Conservation (phyloP, 2,113 vertebrate genomes). For the Epinephelus lanceolatus region DNA sequence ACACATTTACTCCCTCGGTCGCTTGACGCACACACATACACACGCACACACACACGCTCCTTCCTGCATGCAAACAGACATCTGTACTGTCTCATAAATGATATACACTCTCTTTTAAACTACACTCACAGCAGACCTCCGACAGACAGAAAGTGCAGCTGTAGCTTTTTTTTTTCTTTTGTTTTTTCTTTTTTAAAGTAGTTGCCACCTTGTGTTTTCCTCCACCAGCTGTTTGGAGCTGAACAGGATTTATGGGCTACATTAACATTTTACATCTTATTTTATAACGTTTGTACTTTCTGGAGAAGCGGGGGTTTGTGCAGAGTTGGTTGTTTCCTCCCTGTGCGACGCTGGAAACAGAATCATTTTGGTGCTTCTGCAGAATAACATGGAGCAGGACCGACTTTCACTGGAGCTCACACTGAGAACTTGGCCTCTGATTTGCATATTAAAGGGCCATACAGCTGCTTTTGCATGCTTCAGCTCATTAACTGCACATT, state of each 20-base stretch:
- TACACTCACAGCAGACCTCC: conserved; percentile 20
- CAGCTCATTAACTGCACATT: conserved; percentile 11
- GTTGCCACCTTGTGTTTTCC: conserved; percentile 50
- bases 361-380: neutral
- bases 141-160: conserved; percentile 43
- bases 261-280: conserved; percentile 61
- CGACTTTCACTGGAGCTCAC: neutral
- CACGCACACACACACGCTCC: conserved; percentile 19
- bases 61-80: conserved; percentile 7
- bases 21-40: neutral
- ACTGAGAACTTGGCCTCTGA: neutral
- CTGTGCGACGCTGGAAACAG: neutral
- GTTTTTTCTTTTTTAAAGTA: neutral
- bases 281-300: conserved; percentile 38
- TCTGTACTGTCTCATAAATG: conserved; percentile 31
- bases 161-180: conserved; percentile 12
- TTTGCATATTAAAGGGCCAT: conserved; percentile 43
- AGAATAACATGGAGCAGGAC: neutral
- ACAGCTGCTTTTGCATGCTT: neutral
- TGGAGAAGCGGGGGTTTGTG: neutral
- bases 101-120: conserved; percentile 35
- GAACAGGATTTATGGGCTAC: conserved; percentile 41
- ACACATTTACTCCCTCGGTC: neutral
- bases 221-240: conserved; percentile 47
- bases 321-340: conserved; percentile 8